Evolutionary conservation across 2,797 vertebrate genomes (phyloP), one percentile per base, ranked within the genome.

Genomic region (Hapalemur alaotrensis): DNA sequence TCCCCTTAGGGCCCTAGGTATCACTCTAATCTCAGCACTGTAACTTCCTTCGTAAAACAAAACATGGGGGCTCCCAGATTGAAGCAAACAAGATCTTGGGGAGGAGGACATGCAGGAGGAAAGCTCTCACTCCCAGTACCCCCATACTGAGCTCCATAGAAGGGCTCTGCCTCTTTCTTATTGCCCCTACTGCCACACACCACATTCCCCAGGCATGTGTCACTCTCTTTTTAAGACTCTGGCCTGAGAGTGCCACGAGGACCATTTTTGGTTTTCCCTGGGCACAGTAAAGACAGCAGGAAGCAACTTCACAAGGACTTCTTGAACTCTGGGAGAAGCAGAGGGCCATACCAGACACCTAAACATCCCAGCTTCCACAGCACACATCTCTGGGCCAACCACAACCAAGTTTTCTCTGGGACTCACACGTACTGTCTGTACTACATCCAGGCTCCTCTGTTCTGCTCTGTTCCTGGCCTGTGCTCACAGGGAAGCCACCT

Each of bases 291-390:
- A 92, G 41, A 20, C 2, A 93, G 46, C 38, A n/a, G 70, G 78
- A 96, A 84, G 22, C 23, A 89, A 57, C 18, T 91, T 43, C 30
- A 93, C 7, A 41, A 95, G 43, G 91, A 92, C 20, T 94, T 88
- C n/a, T 15, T 82, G 67, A 79, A 84, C 43, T 54, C 13, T 35
- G 17, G 23, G 28, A 43, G 54, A 87, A 90, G 61, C 38, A 94
- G 3, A 91, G 28, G 28, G 28, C 11, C 67, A 73, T 48, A 35
- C 15, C 65, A 91, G 65, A 94, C 94, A 67, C 18, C 38, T 50
- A 88, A 89, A 87, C 4, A 80, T 28, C 72, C 57, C 65, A 54
- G 32, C 15, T 70, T 80, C 20, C 70, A 65, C 30, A 82, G 41
- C 35, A 86, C 43, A 20, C n/a, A 30, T 63, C 54, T 92, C 48